These are phyloP conservation scores for Ryuthela nishihirai DNA, from an alignment of 2,888 invertebrate species.

Conservation along the genomic window DNA sequence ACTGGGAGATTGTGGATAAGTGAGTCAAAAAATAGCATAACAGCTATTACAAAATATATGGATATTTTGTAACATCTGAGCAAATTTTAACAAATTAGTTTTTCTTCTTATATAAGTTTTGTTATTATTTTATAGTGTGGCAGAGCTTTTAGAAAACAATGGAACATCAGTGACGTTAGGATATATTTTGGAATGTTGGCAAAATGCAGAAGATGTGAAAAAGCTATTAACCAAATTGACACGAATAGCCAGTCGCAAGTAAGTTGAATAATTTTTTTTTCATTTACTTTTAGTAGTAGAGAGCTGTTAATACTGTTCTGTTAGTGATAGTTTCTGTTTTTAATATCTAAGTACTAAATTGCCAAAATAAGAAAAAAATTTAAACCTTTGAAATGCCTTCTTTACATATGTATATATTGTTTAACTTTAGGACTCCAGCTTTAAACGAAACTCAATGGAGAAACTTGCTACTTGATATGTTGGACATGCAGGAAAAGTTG, in stretches of 20 bases:
- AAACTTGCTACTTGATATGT: conserved; percentile 62
- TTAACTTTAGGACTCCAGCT: conserved; percentile 47
- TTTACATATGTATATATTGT: no score
- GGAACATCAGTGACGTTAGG: conserved; percentile 55
- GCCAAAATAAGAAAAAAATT: no score
- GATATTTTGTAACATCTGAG: conserved; percentile 2
- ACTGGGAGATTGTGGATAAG: no score
- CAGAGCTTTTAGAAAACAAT: conserved; percentile 56
- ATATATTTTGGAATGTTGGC: conserved; percentile 52
- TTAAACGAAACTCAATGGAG: conserved; percentile 61
- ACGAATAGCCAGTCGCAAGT: conserved; percentile 47
- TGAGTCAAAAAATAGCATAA: no score
- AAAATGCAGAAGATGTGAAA: conserved; percentile 50
- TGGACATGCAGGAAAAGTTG: conserved; percentile 61
- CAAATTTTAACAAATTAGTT: neutral
- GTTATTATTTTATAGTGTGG: conserved; percentile 47
- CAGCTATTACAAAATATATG: no score
- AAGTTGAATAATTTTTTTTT: conserved; percentile 18
- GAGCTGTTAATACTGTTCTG: no score
- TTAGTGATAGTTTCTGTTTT: no score
- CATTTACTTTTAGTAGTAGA: conserved; percentile 9
- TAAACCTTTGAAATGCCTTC: no score
- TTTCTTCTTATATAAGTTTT: neutral
- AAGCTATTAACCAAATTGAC: conserved; percentile 52
- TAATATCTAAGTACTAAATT: no score